A percentile compares a stretch with the other conserved stretches of the same genome.
Evolutionary conservation across 2,888 invertebrate genomes (phyloP).

Genomic region (Acronicta psi): DNA sequence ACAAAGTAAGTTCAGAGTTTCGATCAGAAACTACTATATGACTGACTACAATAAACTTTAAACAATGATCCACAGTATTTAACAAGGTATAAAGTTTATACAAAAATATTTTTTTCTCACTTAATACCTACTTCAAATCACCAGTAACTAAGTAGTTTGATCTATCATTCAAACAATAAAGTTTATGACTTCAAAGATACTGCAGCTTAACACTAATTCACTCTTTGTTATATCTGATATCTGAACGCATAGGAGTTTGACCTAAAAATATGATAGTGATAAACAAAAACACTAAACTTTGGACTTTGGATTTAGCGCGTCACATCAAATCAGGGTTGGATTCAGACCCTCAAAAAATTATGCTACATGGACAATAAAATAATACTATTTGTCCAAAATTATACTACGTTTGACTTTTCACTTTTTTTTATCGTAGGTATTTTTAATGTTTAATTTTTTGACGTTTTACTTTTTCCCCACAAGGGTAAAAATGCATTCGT

Average conservation of each 20-base stretch:
- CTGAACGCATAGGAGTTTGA: slow-evolving; percentile 50
- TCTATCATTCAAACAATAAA: slow-evolving; percentile 25
- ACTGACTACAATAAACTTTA: not conserved
- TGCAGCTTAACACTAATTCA: not conserved
- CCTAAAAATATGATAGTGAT: slow-evolving; percentile 28
- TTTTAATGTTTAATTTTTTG: no score
- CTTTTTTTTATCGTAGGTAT: no score
- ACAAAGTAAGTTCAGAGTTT: slow-evolving; percentile 42
- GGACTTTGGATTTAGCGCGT: slow-evolving; percentile 38
- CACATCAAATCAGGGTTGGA: not conserved
- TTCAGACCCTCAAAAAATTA: no score
- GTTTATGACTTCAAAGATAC: slow-evolving; percentile 27
- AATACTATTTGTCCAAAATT: no score
- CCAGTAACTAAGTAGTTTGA: slow-evolving; percentile 8
- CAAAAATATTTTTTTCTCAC: no score
- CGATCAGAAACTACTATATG: slow-evolving; percentile 47
- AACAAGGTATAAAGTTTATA: slow-evolving; percentile 4
- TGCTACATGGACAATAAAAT: no score
- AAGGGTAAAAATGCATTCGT: no score
- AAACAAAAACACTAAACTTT: slow-evolving; percentile 34
- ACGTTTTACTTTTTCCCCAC: no score
- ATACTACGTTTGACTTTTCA: no score
- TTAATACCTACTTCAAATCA: not conserved
- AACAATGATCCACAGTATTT: not conserved
- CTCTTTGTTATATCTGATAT: slow-evolving; percentile 41